Conservation (phyloP, 2,113 vertebrate species). For the Casuarius casuarius region DNA sequence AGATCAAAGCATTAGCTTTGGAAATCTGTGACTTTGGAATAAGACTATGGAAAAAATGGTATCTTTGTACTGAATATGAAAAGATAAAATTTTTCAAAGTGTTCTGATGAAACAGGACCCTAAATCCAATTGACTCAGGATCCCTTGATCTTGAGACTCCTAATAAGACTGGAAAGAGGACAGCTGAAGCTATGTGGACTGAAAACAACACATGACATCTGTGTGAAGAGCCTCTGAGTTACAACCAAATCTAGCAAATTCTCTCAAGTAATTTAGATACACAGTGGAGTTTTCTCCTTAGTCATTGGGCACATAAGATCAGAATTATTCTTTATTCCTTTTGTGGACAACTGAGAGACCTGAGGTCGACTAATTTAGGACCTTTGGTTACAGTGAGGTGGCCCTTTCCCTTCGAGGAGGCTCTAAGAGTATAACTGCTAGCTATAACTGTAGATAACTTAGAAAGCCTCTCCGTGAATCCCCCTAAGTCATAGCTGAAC, state of each 20-base stretch:
- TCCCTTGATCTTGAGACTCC: not conserved
- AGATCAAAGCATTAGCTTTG: not conserved
- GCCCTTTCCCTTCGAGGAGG: not conserved
- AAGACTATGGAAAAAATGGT: not conserved
- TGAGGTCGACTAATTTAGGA: not conserved
- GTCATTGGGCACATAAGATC: not conserved
- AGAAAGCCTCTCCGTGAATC: not conserved
- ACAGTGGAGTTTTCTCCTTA: not conserved
- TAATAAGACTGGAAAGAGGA: not conserved
- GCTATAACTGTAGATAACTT: not conserved
- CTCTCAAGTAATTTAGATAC: not conserved
- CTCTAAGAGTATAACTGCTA: not conserved
- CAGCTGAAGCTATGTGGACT: not conserved
- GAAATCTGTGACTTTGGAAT: not conserved
- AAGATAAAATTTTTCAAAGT: not conserved
- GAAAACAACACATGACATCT: not conserved
- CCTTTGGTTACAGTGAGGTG: not conserved
- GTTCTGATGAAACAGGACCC: not conserved
- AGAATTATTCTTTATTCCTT: not conserved
- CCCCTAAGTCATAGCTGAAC: not conserved
- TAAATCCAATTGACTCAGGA: not conserved
- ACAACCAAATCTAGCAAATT: not conserved
- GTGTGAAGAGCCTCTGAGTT: not conserved
- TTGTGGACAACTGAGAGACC: not conserved
- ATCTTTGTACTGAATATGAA: not conserved